Evolutionary conservation across 2,797 vertebrate genomes (phyloP).

Genomic region (Buceros bicornis): DNA sequence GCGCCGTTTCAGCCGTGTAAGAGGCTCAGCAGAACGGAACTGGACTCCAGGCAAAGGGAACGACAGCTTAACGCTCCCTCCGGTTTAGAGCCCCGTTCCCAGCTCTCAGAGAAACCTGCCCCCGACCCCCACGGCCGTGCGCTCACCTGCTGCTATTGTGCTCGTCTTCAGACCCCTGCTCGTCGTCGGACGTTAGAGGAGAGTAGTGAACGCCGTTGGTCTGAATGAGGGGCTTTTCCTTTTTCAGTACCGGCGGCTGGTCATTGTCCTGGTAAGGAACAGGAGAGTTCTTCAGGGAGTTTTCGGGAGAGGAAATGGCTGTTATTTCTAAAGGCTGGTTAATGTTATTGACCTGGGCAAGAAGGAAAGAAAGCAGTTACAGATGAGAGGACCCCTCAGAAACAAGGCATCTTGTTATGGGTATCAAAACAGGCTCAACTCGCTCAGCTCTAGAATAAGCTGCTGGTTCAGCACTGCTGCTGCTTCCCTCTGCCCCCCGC

Average conservation of each 20-base stretch:
- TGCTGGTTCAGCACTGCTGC: not conserved
- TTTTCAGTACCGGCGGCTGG: conserved; percentile 94
- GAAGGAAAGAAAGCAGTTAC: conserved; percentile 57
- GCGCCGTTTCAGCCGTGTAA: rapidly evolving
- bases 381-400: not conserved
- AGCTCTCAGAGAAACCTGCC: not conserved
- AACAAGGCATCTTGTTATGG: not conserved
- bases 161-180: conserved; percentile 83
- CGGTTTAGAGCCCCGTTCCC: not conserved
- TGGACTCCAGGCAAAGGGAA: not conserved
- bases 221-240: conserved; percentile 90
- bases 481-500: not conserved
- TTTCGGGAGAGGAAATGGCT: conserved; percentile 98
- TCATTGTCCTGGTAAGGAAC: conserved; percentile 89
- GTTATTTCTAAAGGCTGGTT: conserved; percentile 99
- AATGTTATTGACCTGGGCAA: conserved; percentile 94
- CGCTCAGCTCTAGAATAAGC: not conserved
- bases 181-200: conserved; percentile 83
- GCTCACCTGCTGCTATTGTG: conserved; percentile 79
- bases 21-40: not conserved
- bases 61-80: not conserved
- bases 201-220: conserved; percentile 84
- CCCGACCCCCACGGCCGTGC: not conserved
- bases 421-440: not conserved
- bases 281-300: conserved; percentile 90